Percentiles rank a stretch among this genome's conserved stretches.
Conservation (phyloP, 1,140 invertebrate genomes). For the Ganaspis sp. region DNA sequence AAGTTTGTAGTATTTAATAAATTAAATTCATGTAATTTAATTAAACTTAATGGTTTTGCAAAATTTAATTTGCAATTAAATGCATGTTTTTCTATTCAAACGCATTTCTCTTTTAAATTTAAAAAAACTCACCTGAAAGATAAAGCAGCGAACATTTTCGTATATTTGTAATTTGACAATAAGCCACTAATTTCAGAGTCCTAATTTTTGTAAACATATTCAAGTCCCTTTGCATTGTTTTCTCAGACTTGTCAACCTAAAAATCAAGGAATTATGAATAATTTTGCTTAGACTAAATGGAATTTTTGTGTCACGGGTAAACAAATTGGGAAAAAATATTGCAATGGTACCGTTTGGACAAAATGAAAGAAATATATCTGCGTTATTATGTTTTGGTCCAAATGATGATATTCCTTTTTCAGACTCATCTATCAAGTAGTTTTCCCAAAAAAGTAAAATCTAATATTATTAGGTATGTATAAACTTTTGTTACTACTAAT, state of each 20-base stretch:
- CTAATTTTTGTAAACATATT: background rate
- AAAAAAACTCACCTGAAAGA: background rate
- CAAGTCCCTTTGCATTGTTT: background rate
- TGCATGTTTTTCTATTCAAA: no score
- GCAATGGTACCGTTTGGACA: background rate
- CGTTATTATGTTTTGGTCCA: background rate
- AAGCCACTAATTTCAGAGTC: background rate
- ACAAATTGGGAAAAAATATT: background rate
- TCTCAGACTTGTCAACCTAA: conserved; percentile 6
- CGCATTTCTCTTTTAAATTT: no score
- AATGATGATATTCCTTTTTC: background rate
- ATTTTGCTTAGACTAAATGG: background rate
- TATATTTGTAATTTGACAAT: background rate
- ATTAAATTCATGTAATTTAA: background rate
- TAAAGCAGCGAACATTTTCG: background rate
- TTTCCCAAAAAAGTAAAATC: background rate
- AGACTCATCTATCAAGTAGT: background rate
- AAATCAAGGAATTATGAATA: background rate
- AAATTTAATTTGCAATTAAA: no score
- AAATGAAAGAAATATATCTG: conserved; percentile 9
- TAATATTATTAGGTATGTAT: background rate
- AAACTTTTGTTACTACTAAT: background rate
- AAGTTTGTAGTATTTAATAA: background rate
- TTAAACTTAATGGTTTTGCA: no score
- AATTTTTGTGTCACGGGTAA: background rate